Percentiles rank a stretch among this genome's conserved stretches.
These are phyloP conservation scores for Hystrix brachyura DNA, from an alignment of 2,113 vertebrate species.

Conservation along the genomic window DNA sequence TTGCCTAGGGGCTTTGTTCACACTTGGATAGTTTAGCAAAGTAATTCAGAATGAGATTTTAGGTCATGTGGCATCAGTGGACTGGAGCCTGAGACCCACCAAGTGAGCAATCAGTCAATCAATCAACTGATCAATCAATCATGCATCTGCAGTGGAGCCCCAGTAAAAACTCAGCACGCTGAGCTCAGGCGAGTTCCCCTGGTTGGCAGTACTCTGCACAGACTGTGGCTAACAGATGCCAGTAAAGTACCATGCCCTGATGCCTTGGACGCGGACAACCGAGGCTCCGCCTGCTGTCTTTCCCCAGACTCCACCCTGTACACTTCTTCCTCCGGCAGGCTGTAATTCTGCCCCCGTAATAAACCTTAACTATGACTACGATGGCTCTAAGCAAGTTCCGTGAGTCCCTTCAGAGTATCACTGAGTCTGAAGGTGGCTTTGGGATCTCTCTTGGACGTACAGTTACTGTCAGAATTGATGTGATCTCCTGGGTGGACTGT, in stretches of 20 bases:
- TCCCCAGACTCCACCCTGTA: not conserved
- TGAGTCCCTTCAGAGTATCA: not conserved
- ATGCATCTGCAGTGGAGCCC: not conserved
- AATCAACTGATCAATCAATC: not conserved
- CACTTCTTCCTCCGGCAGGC: not conserved
- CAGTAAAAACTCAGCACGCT: not conserved
- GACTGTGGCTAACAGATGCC: not conserved
- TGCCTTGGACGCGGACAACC: accelerated
- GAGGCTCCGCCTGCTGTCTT: not conserved
- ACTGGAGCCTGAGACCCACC: not conserved
- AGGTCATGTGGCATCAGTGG: not conserved
- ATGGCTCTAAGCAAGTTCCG: not conserved
- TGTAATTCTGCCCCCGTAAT: not conserved
- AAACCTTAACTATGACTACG: not conserved
- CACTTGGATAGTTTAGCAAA: not conserved
- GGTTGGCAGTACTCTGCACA: accelerated
- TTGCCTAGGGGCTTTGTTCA: not conserved
- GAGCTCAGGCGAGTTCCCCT: not conserved
- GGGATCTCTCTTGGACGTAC: not conserved
- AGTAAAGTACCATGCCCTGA: not conserved
- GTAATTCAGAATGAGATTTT: not conserved
- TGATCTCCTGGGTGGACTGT: not conserved
- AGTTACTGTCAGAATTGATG: not conserved
- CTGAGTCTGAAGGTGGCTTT: not conserved
- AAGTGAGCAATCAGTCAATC: not conserved